These are phyloP conservation scores for Centroberyx gerrardi DNA, from an alignment of 2,797 vertebrate species.

Conservation along the genomic window DNA sequence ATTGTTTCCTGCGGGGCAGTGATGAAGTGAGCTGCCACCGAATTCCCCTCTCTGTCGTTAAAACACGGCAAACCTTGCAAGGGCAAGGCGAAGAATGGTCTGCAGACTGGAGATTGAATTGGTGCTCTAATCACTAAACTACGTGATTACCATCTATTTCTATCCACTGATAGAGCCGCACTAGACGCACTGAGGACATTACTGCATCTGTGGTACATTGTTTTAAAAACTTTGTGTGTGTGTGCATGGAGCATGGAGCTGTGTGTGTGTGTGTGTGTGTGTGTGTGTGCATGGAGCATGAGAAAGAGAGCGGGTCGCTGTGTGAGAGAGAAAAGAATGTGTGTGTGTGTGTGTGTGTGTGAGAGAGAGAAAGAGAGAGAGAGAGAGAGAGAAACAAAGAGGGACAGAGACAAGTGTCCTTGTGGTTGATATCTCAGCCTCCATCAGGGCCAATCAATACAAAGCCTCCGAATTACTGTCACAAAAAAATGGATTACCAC, in stretches of 20 bases:
- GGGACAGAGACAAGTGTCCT: slow-evolving; percentile 71
- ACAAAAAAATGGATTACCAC: slow-evolving; percentile 64
- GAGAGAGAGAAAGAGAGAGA: no score
- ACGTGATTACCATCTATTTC: slow-evolving; percentile 63
- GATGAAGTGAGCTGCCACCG: slow-evolving; percentile 57
- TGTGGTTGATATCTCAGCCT: slow-evolving; percentile 68
- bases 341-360: slow-evolving; percentile 29
- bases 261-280: slow-evolving; percentile 25
- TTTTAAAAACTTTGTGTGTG: background rate
- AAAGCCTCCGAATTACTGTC: slow-evolving; percentile 74
- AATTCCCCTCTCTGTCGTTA: slow-evolving; percentile 55
- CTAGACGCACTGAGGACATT: slow-evolving; percentile 1
- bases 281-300: background rate
- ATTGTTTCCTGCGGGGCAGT: slow-evolving; percentile 26
- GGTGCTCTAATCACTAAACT: slow-evolving; percentile 53
- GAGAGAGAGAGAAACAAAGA: slow-evolving; percentile 28
- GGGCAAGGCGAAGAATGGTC: slow-evolving; percentile 30
- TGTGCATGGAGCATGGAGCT: background rate
- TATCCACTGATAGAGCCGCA: slow-evolving; percentile 37
- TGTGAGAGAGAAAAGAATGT: background rate
- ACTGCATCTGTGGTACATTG: background rate
- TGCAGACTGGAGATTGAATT: slow-evolving; percentile 26
- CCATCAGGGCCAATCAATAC: slow-evolving; percentile 79
- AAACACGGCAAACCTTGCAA: slow-evolving; percentile 44
- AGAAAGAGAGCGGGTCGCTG: slow-evolving; percentile 17